These are phyloP conservation scores for Phoenicopterus ruber DNA, from an alignment of 2,113 vertebrate genomes.

Conservation along the genomic window DNA sequence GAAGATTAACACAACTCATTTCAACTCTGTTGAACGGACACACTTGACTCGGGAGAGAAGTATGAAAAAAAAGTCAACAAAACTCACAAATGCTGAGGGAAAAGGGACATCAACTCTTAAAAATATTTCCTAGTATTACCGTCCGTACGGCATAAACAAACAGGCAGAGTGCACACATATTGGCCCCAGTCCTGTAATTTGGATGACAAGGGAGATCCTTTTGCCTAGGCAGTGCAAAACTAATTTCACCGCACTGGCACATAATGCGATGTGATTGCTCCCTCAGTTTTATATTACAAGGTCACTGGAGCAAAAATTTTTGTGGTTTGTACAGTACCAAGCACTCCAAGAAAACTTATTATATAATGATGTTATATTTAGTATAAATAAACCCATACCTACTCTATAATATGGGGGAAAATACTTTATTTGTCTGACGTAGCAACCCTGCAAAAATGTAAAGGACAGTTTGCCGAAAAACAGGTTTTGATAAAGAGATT, in stretches of 20 bases:
- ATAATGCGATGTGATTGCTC: constrained; percentile 57
- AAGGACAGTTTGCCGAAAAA: neutral
- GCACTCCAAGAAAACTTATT: constrained; percentile 56
- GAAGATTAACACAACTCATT: constrained; percentile 55
- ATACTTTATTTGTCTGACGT: neutral
- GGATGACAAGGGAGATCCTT: constrained; percentile 62
- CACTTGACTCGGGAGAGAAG: constrained; percentile 14
- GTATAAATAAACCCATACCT: constrained; percentile 26
- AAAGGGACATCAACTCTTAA: constrained; percentile 39
- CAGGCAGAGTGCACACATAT: constrained; percentile 34
- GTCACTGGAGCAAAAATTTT: constrained; percentile 62
- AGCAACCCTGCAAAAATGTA: neutral
- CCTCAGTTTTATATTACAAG: constrained; percentile 63
- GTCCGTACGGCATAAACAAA: constrained; percentile 48
- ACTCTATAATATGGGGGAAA: neutral
- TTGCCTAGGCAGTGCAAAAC: constrained; percentile 60
- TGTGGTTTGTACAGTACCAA: constrained; percentile 50
- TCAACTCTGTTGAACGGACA: constrained; percentile 36
- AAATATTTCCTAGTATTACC: constrained; percentile 43
- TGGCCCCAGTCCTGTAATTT: constrained; percentile 55
- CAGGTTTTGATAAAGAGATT: neutral
- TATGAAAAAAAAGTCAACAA: neutral
- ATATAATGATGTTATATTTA: constrained; percentile 32
- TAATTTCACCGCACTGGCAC: constrained; percentile 54
- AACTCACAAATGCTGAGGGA: constrained; percentile 8